Base-by-base conservation (phyloP, 2,113 vertebrate genomes). In the Lanius collurio region DNA sequence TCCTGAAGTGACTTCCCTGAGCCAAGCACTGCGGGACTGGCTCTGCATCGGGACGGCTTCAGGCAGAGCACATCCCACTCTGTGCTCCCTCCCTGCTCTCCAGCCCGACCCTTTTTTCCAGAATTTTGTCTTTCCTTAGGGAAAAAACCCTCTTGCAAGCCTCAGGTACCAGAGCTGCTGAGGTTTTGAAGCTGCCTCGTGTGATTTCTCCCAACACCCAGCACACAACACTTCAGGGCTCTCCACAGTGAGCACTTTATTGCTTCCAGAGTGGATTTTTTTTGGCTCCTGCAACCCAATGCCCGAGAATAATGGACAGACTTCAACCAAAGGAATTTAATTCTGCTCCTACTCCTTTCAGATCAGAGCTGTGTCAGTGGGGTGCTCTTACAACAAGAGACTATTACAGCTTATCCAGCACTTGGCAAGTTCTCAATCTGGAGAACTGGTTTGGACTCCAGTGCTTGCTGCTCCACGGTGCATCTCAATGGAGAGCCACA, bases 381-480 rank as follows among this genome's bases (percentile, higher is more conserved):
- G 95, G 93, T 94, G 57, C 95, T 79, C 57, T 94, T 95, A 96
- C 91, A 95, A 96, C 96, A 96, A 94, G 95, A 96, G 95, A 87
- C 97, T 97, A 92, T 98, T 97, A 92, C 95, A 94, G 97, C 94
- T 97, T 95, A 96, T 88, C 97, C 97, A 97, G 90, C 95, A 77
- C 95, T 96, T 97, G 97, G 95, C 97, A 97, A 97, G 95, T 96
- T 96, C 96, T 97, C 97, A 97, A 68, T 95, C 95, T 97, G 97
- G 81, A 92, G 91, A 92, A 89, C 91, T 90, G 92, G 96, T 97
- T 97, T 93, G 96, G 94, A 94, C 81, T 90, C 82, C 90, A 74
- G 96, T 71, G 60, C 97, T 78, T 93, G 97, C 94, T 68, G 95
- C 52, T 89, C 84, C 56, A 19, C 4, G 1, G 15, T 11, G 77